Evolutionary conservation across 1,140 invertebrate species (phyloP), one percentile per base, ranked within the genome.

Genomic region (Lepidurus packardi): DNA sequence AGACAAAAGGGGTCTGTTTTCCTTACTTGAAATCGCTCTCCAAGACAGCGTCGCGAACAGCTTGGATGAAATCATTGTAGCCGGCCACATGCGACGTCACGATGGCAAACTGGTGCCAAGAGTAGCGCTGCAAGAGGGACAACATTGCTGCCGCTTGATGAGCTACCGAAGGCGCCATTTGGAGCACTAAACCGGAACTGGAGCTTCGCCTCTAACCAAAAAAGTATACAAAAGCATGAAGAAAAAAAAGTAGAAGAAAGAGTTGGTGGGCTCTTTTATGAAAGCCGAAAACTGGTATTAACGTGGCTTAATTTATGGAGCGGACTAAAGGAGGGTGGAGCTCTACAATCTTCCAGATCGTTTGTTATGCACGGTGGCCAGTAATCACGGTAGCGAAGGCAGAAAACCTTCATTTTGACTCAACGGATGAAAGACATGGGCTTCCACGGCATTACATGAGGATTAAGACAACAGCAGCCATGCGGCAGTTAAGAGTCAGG

Each of bases 71-170:
- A 84, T 98, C 94, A 82, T 95, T 93, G 85, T 97, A 94, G 0
- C 96, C 96, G 21, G 94, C 94, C 74, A 97, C 95, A 83, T 94
- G 91, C 11, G 85, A 85, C 4, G 87, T 88, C 42, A 98, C 93
- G 76, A 98, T 92, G 79, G 94, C 94, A 85, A 98, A 97, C 82
- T 95, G 92, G 84, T 96, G 94, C 96, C 96, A 98, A 84, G 97
- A 96, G 87, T 98, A 98, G 75, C 95, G 88, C 84, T 94, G 91
- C 82, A 98, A 86, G 81, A 98, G 95, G 84, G 92, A 94, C 79
- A 98, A 84, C 83, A 87, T 87, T 10, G 86, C 86, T 45, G 82
- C 79, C 24, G 85, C 85, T 81, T 97, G 95, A 84, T 98, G 96
- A 85, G 95, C 93, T 77, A 98, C 89, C 44, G 95, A 95, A 11